Evolutionary conservation across 2,888 invertebrate genomes (phyloP), one percentile per base, ranked within the genome.

Genomic region (Taenaris catops): DNA sequence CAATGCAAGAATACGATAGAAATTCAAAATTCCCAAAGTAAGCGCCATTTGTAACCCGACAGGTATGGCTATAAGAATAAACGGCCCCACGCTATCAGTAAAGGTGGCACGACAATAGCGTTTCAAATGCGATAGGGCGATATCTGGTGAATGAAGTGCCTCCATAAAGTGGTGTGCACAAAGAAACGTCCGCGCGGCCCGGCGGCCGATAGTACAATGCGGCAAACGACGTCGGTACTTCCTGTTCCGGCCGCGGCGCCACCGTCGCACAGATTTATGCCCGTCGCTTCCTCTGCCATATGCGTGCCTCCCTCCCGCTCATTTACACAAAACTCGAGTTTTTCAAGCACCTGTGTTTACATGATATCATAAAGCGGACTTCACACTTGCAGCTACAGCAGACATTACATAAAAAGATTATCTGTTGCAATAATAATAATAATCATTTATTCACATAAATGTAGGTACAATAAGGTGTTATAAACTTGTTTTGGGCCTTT

Each of bases 181-280:
- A 78, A 75, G 79, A 66, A 74, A 66, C 73, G 84, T 78, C 84
- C 83, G 67, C 63, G 62, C 72, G 70, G 80, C 73, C 72, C 69
- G 70, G 51, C 75, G 71, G 61, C 80, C 80, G 81, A 79, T 80
- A 81, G 63, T 74, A 87, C 87, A 87, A 84, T 86, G 84, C 78
- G 83, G 78, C 83, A 84, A 84, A 84, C 87, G 87, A 86, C 83
- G 81, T 52, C 72, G 69, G 70, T 66, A 64, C 80, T 81, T 87
- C 86, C 87, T 70, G 50, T 83, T 84, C 84, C 86, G 83, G 83
- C 68, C 80, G 67, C 79, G 75, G 76, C 76, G 79, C 78, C 76
- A 78, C 78, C 50, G 75, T 76, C 72, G 73, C 74, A 45, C 61
- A 83, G 83, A 86, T 86, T 86, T 86, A 86, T 86, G 84, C 78